Base-by-base conservation (phyloP, 2,888 invertebrate genomes). In the Galeopsomyia nigrocyanea region DNA sequence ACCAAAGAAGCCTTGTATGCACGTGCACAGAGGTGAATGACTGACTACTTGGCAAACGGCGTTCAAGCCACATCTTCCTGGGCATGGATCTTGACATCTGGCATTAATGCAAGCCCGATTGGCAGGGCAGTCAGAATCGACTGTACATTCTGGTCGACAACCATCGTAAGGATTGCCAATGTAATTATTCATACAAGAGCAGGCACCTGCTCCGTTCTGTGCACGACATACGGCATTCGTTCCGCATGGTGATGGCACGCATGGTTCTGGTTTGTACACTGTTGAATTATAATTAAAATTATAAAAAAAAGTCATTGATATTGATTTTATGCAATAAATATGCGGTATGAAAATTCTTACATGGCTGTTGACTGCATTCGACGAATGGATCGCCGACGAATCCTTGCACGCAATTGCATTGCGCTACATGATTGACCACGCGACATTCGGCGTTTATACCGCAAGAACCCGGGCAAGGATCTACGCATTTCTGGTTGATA, bases 21-120 rank as follows among this genome's bases (percentile, higher is more conserved):
- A 95, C 73, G 90, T 90, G 84, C 95, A 95, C 78, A 93, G 90
- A 5, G 95, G 94, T 81, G 92, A 92, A 82, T 95, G 95, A 81
- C 93, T 92, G 69, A 92, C 90, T 3, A 94, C 94, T 83, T 90
- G 90, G 80, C 95, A 95, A 47, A 90, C 87, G 17, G 92, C 89
- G 80, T 92, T 91, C 16, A 80, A 78, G 10, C 88, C 88, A 78
- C 89, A 89, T 46, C 85, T 83, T 55, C 88, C 88, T 17, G 86
- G 86, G 74, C 88, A 88, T 9, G 89, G 89, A 80, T 89, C 86
- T 68, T 84, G 83, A 77, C 89, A 89, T 75, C 88, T 88, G 53
- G 86, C 85, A 78, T 85, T 81, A 19, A 88, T 87, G 75, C 90
- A 90, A 14, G 89, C 88, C 68, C 87, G 85, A 75, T 87, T 83